Evolutionary conservation across 2,888 invertebrate genomes (phyloP).

Genomic region (Chrysolina oricalcia): DNA sequence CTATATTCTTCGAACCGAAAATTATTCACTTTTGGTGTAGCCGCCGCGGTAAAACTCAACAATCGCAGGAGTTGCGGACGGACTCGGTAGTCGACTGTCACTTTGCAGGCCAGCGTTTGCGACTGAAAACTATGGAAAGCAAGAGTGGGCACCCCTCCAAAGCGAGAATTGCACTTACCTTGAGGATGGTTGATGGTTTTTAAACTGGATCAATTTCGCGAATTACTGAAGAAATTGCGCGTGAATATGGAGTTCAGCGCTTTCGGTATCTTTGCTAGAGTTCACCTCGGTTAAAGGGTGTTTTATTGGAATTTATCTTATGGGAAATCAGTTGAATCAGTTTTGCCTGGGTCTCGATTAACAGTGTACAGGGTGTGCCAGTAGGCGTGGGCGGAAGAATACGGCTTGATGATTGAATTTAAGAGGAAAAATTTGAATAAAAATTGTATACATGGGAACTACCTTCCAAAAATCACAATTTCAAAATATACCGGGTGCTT

Average conservation of each 20-base stretch:
- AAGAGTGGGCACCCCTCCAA: conserved; percentile 19
- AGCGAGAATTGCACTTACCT: conserved; percentile 9
- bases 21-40: not conserved
- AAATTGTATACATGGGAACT: no score
- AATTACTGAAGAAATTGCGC: not conserved
- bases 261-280: not conserved
- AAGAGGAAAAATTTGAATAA: no score
- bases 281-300: not conserved
- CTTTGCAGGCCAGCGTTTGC: conserved; percentile 7
- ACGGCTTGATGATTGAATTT: no score
- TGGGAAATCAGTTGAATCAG: no score
- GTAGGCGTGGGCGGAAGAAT: no score
- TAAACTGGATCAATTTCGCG: not conserved
- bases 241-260: no score
- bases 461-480: no score
- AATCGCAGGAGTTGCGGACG: not conserved
- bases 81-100: not conserved
- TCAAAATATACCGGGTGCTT: no score
- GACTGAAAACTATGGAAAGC: conserved; percentile 14
- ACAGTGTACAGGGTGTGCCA: no score
- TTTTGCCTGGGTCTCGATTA: no score
- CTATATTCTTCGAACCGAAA: not conserved
- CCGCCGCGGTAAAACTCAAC: not conserved
- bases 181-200: conserved; percentile 6
- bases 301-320: no score